A percentile compares a stretch with the other conserved stretches of the same genome.
Conservation (phyloP, 1,140 invertebrate genomes). For the Lepidurus couesii region DNA sequence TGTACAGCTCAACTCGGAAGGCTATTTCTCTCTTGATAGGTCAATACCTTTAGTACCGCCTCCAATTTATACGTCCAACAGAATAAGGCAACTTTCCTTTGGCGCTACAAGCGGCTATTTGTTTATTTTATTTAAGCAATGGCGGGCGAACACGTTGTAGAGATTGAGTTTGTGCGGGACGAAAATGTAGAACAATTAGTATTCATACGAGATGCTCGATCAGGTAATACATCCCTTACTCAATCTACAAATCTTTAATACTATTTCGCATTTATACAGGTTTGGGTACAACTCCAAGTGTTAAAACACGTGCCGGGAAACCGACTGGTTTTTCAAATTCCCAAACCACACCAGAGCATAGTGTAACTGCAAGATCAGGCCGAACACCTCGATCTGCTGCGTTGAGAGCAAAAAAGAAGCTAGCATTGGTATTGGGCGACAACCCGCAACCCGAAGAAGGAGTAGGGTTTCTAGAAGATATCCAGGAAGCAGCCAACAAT, state of each 20-base stretch:
- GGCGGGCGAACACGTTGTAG: neutral
- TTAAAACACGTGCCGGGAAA: neutral
- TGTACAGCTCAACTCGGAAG: no score
- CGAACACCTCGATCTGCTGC: neutral
- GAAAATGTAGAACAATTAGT: neutral
- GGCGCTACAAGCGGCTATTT: neutral
- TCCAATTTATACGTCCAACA: no score
- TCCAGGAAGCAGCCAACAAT: neutral
- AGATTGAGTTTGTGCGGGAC: neutral
- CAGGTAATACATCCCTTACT: neutral
- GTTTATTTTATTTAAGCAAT: neutral
- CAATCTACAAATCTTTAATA: neutral
- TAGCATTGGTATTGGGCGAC: neutral
- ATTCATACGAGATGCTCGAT: neutral
- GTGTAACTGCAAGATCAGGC: neutral
- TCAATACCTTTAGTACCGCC: no score
- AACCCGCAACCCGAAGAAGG: neutral
- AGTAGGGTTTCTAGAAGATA: neutral
- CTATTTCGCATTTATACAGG: neutral
- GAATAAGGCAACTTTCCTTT: neutral
- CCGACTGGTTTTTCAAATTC: neutral
- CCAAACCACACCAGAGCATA: neutral
- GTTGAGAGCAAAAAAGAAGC: neutral
- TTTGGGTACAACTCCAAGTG: neutral
- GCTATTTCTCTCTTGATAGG: no score